phyloP scores from a whole-genome alignment of 2,888 invertebrate species.

The Drosophila sordidula region DNA sequence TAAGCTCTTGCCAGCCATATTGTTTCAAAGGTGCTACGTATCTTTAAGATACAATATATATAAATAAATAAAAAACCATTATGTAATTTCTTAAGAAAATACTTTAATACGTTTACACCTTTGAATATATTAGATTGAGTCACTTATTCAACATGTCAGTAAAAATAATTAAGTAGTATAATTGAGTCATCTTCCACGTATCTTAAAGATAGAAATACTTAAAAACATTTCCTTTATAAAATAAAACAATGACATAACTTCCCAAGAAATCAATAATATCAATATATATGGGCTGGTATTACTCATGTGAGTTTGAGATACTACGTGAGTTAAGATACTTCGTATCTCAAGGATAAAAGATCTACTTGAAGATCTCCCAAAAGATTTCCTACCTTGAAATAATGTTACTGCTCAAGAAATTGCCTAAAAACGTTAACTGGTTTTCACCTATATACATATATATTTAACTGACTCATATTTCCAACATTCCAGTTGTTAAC shows the following conservation, averaged over 20 bases:
- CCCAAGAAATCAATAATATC: no score
- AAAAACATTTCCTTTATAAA: no score
- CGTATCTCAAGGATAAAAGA: no score
- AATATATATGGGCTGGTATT: not conserved
- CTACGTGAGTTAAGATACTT: no score
- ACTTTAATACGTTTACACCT: no score
- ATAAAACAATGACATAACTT: no score
- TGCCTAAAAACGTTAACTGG: slow-evolving; percentile 12
- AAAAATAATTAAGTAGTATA: not conserved
- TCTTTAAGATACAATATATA: not conserved
- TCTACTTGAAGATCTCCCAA: no score
- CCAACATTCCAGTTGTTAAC: slow-evolving; percentile 41
- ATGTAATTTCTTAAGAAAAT: no score
- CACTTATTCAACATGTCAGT: no score
- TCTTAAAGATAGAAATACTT: not conserved
- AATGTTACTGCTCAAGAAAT: not conserved
- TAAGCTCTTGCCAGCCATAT: not conserved
- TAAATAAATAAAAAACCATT: not conserved
- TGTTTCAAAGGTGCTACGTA: no score
- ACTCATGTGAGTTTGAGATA: not conserved
- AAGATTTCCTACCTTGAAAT: no score
- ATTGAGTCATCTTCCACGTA: not conserved
- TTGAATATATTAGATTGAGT: no score
- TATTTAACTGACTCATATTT: slow-evolving; percentile 24
- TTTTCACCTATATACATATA: slow-evolving; percentile 12